Evolutionary conservation across 1,140 invertebrate genomes (phyloP).

Genomic region (Cydia strobilella): DNA sequence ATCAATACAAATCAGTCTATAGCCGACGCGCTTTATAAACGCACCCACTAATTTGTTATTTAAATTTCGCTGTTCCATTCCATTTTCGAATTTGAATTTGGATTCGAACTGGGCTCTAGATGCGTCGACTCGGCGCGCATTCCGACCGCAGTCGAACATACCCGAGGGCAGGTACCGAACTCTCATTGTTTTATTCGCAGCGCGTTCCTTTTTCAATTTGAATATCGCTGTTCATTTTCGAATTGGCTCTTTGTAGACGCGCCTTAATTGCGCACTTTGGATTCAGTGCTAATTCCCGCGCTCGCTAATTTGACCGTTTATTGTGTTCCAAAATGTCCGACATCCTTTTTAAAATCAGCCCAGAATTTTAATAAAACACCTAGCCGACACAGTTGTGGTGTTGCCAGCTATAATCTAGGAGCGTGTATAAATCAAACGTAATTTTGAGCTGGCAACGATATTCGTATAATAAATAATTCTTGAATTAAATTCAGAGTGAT

Average conservation of each 20-base stretch:
- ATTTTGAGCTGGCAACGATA: conserved; percentile 30
- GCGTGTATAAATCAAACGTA: conserved; percentile 8
- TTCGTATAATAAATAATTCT: conserved; percentile 32
- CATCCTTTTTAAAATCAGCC: conserved; percentile 64
- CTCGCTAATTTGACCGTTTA: conserved; percentile 76
- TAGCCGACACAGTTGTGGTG: conserved; percentile 10
- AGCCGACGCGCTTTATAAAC: conserved; percentile 64
- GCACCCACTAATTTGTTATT: conserved; percentile 75
- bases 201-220: conserved; percentile 78
- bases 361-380: conserved; percentile 65
- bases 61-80: conserved; percentile 70
- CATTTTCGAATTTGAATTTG: conserved; percentile 68
- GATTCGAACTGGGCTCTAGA: conserved; percentile 50
- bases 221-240: conserved; percentile 77
- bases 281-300: conserved; percentile 76
- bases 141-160: conserved; percentile 41
- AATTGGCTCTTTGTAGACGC: conserved; percentile 73
- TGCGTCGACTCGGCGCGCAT: conserved; percentile 50
- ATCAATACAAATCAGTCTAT: conserved; percentile 57
- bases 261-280: conserved; percentile 76
- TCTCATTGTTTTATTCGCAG: conserved; percentile 71
- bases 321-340: conserved; percentile 65
- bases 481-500: conserved; percentile 31
- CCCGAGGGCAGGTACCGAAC: conserved; percentile 51
- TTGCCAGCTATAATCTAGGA: conserved; percentile 10